Base-by-base conservation (phyloP, 2,888 invertebrate genomes). In the Liopterus haemorrhoidalis region DNA sequence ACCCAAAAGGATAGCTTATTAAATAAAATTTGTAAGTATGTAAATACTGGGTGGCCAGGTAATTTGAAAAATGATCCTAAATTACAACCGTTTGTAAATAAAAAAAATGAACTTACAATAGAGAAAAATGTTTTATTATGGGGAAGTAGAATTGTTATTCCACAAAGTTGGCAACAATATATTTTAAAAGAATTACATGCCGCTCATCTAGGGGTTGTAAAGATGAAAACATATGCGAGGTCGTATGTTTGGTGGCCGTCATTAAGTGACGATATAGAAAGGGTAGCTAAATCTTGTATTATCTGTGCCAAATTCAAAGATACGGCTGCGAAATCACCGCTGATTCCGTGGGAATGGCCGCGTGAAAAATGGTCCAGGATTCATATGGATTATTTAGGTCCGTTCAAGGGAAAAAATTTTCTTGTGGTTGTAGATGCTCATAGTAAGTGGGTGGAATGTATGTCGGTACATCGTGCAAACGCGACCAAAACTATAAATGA, bases 181-280 rank as follows among this genome's bases (percentile, higher is more conserved):
- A 33, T 52, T 14, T 25, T 52, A 14, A 9, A n/a, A 9, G 39
- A 49, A 15, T 18, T 52, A 5, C 52, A 52, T 32, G 25, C n/a
- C 0, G 33, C 32, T n/a, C 50, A 52, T 37, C 19, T 25, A 4
- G n/a, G n/a, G n/a, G n/a, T n/a, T n/a, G n/a, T n/a, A n/a, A n/a
- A n/a, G n/a, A n/a, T n/a, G n/a, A n/a, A n/a, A n/a, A n/a, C n/a
- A n/a, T n/a, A n/a, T n/a, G n/a, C n/a, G n/a, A n/a, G n/a, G n/a
- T n/a, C n/a, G n/a, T 49, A 38, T 44, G 49, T 44, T 19, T 53
- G 49, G 41, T 52, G 51, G 53, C 50, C 46, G 20, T 22, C 33
- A 2, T 45, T 54, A 3, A 52, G 49, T 24, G 18, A 38, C 4
- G 46, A 51, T 12, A 31, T 8, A 16, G 31, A 31, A 31, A 31